Evolutionary conservation across 92 coral and sea anemone species (phyloP).

Genomic region (Umimayanthus chanpuru): DNA sequence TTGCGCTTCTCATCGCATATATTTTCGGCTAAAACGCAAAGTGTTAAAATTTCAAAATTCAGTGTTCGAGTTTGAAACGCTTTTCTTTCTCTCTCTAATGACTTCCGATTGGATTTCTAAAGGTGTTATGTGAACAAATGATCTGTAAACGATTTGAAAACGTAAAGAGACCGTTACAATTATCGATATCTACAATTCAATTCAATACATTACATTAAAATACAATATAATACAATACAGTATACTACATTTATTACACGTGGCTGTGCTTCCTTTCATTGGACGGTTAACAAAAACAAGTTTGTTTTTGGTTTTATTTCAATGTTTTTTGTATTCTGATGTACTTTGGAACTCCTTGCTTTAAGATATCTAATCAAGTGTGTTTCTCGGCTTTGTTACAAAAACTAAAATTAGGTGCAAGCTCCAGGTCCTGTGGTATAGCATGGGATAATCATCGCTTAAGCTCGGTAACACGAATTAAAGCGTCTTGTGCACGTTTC

Average conservation of each 20-base stretch:
- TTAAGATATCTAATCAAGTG: neutral
- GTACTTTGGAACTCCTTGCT: neutral
- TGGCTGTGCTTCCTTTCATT: neutral
- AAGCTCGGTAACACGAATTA: neutral
- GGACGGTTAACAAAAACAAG: no score
- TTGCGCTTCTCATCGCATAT: neutral
- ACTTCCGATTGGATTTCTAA: slow-evolving; percentile 23
- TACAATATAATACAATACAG: neutral
- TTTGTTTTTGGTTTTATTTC: no score
- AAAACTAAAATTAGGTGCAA: neutral
- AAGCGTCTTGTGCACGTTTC: neutral
- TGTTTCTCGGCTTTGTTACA: neutral
- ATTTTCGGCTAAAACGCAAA: neutral
- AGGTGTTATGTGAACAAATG: neutral
- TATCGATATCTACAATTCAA: no score
- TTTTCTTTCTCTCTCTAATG: neutral
- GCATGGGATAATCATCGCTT: neutral
- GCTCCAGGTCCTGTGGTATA: neutral
- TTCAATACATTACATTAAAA: neutral
- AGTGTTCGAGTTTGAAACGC: neutral
- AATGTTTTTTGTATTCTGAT: neutral
- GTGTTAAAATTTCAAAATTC: neutral
- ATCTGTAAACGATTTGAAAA: slow-evolving; percentile 6
- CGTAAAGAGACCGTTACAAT: neutral
- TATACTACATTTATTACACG: neutral